Evolutionary conservation across 2,797 vertebrate species (phyloP).

Genomic region (Anabacerthia variegaticeps): DNA sequence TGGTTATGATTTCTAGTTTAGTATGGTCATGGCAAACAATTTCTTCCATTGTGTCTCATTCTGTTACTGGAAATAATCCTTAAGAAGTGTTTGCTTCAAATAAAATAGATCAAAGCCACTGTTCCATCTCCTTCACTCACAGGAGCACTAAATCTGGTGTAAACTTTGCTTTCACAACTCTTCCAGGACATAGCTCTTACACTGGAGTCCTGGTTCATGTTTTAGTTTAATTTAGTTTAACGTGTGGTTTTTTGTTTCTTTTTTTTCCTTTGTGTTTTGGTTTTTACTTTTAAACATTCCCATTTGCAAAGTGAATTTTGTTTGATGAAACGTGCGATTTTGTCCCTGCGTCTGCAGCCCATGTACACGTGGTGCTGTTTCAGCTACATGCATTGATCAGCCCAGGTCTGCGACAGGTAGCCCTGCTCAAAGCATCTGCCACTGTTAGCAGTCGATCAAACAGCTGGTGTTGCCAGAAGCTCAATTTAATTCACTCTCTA

Average conservation of each 20-base stretch:
- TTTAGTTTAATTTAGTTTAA: neutral
- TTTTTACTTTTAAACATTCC: neutral
- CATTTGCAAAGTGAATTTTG: neutral
- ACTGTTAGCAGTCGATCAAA: neutral
- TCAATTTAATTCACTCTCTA: neutral
- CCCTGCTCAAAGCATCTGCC: neutral
- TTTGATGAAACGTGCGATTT: neutral
- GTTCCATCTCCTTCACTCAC: neutral
- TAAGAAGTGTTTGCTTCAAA: neutral
- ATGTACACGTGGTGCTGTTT: neutral
- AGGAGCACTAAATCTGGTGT: neutral
- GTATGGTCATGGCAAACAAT: neutral
- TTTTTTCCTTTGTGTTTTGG: too few species aligned
- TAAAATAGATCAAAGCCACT: neutral
- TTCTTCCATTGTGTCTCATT: neutral
- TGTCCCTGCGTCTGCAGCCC: neutral
- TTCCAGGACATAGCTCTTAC: neutral
- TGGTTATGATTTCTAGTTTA: slow-evolving; percentile 4
- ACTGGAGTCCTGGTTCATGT: neutral
- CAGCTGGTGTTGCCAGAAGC: neutral
- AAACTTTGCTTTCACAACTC: neutral
- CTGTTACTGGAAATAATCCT: neutral
- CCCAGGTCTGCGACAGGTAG: neutral
- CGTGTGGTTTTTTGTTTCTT: neutral
- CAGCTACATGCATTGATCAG: neutral